Conservation (phyloP, 2,888 invertebrate genomes). For the Dysmachus trigonus region DNA sequence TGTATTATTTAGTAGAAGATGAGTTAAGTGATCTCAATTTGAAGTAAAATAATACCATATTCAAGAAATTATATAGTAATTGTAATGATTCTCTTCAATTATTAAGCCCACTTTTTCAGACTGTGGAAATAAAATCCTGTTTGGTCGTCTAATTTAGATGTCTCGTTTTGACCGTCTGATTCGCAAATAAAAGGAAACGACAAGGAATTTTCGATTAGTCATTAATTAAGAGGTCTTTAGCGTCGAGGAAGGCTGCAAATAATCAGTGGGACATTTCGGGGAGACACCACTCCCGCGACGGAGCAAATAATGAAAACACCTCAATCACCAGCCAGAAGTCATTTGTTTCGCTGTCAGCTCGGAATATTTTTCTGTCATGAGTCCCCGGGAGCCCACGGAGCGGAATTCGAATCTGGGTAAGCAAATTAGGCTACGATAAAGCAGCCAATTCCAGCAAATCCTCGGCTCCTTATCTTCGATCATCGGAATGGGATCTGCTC, state of each 20-base stretch:
- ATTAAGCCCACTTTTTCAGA: not conserved
- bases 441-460: constrained; percentile 10
- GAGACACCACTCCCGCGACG: constrained; percentile 11
- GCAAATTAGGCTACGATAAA: constrained; percentile 3
- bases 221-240: constrained; percentile 3
- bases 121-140: not conserved
- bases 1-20: too few relatives aligned
- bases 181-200: not conserved
- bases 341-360: constrained; percentile 27
- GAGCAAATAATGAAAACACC: constrained; percentile 25
- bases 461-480: constrained; percentile 21
- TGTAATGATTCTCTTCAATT: not conserved
- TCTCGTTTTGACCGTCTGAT: not conserved
- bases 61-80: too few relatives aligned
- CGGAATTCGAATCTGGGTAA: constrained; percentile 12
- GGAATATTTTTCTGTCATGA: constrained; percentile 17
- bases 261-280: not conserved
- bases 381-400: not conserved
- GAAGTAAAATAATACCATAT: not conserved
- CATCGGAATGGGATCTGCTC: not conserved
- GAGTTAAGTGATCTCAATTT: not conserved
- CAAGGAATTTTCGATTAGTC: not conserved
- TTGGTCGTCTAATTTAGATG: not conserved
- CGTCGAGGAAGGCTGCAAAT: not conserved
- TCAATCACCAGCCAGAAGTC: constrained; percentile 12